These are phyloP conservation scores for Phalacrocorax carbo DNA, from an alignment of 2,113 vertebrate species.

Conservation along the genomic window DNA sequence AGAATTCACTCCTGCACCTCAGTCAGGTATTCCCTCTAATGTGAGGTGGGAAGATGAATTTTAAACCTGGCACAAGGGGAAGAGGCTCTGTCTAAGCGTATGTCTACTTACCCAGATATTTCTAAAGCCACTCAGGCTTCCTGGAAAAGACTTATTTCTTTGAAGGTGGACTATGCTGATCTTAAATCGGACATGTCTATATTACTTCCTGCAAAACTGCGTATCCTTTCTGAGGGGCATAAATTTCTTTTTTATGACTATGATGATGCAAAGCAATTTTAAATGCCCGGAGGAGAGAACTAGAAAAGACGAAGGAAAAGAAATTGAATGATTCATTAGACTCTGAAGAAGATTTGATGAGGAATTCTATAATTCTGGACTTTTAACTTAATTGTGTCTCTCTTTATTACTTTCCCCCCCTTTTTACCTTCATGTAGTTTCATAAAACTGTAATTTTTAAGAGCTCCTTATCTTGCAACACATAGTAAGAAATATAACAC, in stretches of 20 bases:
- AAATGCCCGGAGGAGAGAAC: constrained; percentile 65
- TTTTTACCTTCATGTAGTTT: constrained; percentile 17
- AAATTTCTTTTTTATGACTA: constrained; percentile 67
- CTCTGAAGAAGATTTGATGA: constrained; percentile 45
- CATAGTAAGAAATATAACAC: constrained; percentile 40
- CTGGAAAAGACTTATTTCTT: constrained; percentile 53
- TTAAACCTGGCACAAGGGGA: not conserved
- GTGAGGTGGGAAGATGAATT: not conserved
- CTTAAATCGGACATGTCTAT: constrained; percentile 64
- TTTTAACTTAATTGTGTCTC: constrained; percentile 55
- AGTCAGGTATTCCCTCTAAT: not conserved
- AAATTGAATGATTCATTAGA: constrained; percentile 69
- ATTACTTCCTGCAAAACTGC: constrained; percentile 65
- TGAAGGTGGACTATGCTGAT: constrained; percentile 56
- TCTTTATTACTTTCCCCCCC: constrained; percentile 4
- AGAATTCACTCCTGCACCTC: not conserved
- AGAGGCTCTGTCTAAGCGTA: not conserved
- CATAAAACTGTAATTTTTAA: constrained; percentile 39
- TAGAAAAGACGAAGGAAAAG: constrained; percentile 55
- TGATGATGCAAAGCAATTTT: constrained; percentile 60
- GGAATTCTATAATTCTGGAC: constrained; percentile 60
- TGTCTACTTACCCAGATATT: not conserved
- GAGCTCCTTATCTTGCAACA: not conserved
- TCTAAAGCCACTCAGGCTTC: constrained; percentile 5
- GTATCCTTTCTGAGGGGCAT: constrained; percentile 56